phyloP scores from a whole-genome alignment of 2,797 vertebrate genomes.

The Acipenser oxyrinchus region DNA sequence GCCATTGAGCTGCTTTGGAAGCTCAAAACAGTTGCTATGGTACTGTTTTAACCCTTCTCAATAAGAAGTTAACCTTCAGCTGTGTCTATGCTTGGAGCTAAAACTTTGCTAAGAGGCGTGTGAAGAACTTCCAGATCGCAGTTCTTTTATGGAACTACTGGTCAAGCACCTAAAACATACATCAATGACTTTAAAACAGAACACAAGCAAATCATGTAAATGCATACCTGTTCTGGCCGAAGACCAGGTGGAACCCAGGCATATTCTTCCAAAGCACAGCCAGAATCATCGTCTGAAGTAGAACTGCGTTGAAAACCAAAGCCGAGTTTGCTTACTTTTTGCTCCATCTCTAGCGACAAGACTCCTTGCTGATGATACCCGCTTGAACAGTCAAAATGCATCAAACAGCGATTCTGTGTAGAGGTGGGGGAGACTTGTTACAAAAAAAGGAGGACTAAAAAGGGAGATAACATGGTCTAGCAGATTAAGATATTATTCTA shows the following conservation, averaged over 20 bases:
- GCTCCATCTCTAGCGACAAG: constrained; percentile 79
- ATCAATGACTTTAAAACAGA: no score
- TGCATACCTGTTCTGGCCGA: constrained; percentile 81
- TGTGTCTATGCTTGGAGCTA: neutral
- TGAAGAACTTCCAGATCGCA: no score
- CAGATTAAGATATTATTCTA: no score
- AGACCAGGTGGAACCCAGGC: constrained; percentile 94
- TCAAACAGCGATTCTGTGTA: constrained; percentile 55
- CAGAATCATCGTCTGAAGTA: constrained; percentile 92
- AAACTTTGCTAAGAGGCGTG: no score
- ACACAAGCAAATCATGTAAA: constrained; percentile 2
- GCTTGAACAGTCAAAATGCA: constrained; percentile 62
- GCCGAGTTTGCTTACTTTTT: constrained; percentile 77
- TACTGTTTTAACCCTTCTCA: neutral
- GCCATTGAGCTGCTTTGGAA: neutral
- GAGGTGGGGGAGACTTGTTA: constrained; percentile 9
- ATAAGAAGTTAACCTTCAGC: neutral
- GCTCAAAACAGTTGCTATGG: neutral
- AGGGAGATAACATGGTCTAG: neutral
- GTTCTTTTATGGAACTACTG: no score
- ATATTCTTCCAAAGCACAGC: constrained; percentile 92
- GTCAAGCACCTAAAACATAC: no score
- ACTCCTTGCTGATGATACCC: constrained; percentile 45
- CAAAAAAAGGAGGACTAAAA: neutral
- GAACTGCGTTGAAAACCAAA: constrained; percentile 90